These are phyloP conservation scores for Myotis lucifugus DNA, from an alignment of 2,113 vertebrate genomes.

Conservation along the genomic window DNA sequence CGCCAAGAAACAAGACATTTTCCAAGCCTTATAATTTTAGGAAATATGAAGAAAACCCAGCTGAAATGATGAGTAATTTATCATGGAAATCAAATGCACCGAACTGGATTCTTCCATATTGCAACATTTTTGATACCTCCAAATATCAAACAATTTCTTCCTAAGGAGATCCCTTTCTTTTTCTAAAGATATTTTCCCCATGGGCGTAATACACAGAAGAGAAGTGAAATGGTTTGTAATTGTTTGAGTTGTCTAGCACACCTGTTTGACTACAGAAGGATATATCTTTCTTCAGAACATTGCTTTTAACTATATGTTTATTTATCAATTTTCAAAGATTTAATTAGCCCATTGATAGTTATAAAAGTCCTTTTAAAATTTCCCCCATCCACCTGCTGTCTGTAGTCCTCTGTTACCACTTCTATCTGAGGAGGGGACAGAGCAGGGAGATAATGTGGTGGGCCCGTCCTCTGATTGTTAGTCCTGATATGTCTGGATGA, in stretches of 20 bases:
- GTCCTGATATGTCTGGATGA: neutral
- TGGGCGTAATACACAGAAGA: neutral
- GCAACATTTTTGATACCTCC: neutral
- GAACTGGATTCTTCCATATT: neutral
- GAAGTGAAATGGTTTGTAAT: neutral
- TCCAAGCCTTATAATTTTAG: neutral
- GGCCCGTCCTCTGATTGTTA: neutral
- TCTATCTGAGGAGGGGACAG: neutral
- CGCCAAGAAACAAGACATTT: neutral
- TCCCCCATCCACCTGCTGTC: neutral
- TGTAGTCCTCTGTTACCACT: neutral
- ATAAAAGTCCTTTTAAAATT: neutral
- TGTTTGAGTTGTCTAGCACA: neutral
- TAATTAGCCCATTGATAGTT: neutral
- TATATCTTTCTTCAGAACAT: conserved; percentile 24
- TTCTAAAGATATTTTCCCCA: neutral
- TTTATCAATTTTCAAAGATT: neutral
- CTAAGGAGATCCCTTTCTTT: neutral
- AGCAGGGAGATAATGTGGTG: neutral
- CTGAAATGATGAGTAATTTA: conserved; percentile 21
- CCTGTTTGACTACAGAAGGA: neutral
- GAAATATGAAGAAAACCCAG: neutral
- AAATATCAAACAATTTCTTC: conserved; percentile 11
- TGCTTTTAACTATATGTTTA: neutral
- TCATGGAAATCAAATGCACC: neutral